phyloP scores from a whole-genome alignment of 2,888 invertebrate species.

The Athalia circularis region DNA sequence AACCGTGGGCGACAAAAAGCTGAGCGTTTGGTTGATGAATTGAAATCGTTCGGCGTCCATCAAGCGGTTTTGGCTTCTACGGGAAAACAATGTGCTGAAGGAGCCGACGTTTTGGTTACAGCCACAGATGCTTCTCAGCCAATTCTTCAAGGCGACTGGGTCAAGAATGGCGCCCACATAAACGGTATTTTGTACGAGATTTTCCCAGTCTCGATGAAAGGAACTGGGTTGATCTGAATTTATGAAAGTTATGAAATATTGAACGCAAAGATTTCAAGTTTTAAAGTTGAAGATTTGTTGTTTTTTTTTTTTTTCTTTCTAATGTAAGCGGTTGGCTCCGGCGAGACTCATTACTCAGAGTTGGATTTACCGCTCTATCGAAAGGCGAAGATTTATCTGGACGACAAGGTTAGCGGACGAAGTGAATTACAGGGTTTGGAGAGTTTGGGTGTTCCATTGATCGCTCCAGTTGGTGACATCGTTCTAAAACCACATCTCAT shows the following conservation, averaged over 20 bases:
- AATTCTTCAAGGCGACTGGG: conserved; percentile 75
- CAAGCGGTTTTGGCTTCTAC: conserved; percentile 58
- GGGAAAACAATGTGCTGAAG: conserved; percentile 75
- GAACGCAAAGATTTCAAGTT: too few relatives aligned
- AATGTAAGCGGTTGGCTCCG: conserved; percentile 80
- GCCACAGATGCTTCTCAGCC: conserved; percentile 77
- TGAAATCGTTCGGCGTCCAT: conserved; percentile 60
- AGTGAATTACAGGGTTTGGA: conserved; percentile 76
- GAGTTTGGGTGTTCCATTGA: conserved; percentile 74
- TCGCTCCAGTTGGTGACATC: conserved; percentile 78
- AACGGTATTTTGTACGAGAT: conserved; percentile 74
- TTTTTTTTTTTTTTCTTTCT: conserved; percentile 50
- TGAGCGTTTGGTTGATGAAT: conserved; percentile 64
- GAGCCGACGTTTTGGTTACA: conserved; percentile 80
- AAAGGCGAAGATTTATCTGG: conserved; percentile 76
- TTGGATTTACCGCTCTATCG: conserved; percentile 76
- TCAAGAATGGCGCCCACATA: conserved; percentile 78
- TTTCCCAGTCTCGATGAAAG: too few relatives aligned
- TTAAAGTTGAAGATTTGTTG: neutral
- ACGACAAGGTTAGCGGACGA: conserved; percentile 76
- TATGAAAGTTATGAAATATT: too few relatives aligned
- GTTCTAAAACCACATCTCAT: conserved; percentile 70
- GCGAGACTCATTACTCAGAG: conserved; percentile 75
- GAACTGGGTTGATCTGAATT: too few relatives aligned
- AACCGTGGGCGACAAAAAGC: conserved; percentile 74